Percentiles rank a stretch among this genome's conserved stretches.
Conservation (phyloP, 2,888 invertebrate species). For the Eupsilia transversa region DNA sequence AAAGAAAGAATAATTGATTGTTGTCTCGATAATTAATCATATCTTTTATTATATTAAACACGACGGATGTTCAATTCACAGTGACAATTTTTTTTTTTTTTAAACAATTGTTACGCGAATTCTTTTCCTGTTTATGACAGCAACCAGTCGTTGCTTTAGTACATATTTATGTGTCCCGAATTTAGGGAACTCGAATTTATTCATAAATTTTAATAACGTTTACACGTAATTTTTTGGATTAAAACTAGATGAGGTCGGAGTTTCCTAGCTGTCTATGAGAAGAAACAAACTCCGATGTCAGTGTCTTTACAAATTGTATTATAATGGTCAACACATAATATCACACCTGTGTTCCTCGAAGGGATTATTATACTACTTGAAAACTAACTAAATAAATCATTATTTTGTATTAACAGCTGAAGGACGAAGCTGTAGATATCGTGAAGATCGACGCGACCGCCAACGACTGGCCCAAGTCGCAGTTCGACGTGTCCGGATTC, state of each 20-base stretch:
- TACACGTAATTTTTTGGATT: too few species aligned
- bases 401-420: conserved; percentile 89
- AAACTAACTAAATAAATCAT: not conserved
- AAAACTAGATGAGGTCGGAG: too few species aligned
- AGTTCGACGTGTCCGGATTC: conserved; percentile 98
- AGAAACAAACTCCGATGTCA: too few species aligned
- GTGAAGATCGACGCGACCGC: conserved; percentile 99
- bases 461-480: conserved; percentile 97
- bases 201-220: too few species aligned
- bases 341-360: too few species aligned
- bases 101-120: too few species aligned
- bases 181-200: not conserved
- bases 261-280: too few species aligned
- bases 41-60: conserved; percentile 8
- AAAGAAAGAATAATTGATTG: not conserved
- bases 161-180: not conserved
- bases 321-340: too few species aligned
- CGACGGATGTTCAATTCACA: not conserved
- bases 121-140: too few species aligned
- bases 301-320: too few species aligned
- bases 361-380: not conserved
- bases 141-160: not conserved
- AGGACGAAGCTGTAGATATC: conserved; percentile 96
- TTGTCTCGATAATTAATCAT: not conserved
- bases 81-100: not conserved